Conservation (phyloP, 1,140 invertebrate genomes). For the Drosophila serrata region DNA sequence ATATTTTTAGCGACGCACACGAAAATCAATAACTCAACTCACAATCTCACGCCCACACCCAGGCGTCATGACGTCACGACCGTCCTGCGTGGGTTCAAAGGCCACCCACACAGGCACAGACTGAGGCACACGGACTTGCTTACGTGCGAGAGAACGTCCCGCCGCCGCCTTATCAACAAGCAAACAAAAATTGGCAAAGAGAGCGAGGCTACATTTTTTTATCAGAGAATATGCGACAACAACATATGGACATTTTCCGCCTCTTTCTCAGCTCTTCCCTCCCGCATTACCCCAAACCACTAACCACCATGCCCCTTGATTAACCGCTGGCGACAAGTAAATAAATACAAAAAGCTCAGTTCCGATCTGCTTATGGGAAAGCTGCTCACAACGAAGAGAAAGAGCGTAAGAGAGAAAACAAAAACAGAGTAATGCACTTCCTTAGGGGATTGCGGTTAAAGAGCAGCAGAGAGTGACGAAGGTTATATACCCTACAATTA, state of each 20-base stretch:
- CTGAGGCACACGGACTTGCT: neutral
- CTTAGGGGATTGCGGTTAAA: slow-evolving; percentile 19
- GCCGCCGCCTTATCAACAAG: slow-evolving; percentile 20
- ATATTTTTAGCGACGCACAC: slow-evolving; percentile 36
- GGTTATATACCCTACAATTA: slow-evolving; percentile 2
- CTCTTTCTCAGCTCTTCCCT: neutral
- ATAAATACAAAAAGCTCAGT: slow-evolving; percentile 12
- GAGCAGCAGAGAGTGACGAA: neutral
- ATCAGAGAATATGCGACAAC: slow-evolving; percentile 16
- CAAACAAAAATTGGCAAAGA: slow-evolving; percentile 29
- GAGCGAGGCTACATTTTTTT: slow-evolving; percentile 13
- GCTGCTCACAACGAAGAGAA: neutral
- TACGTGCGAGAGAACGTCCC: neutral
- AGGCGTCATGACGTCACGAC: slow-evolving; percentile 31
- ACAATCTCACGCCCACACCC: neutral
- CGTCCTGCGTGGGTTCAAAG: slow-evolving; percentile 23
- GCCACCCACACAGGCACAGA: slow-evolving; percentile 10
- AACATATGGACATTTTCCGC: slow-evolving; percentile 24
- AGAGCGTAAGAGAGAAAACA: neutral
- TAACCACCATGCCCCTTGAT: slow-evolving; percentile 2
- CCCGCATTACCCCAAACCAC: neutral
- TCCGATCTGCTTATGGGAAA: slow-evolving; percentile 17
- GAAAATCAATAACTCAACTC: slow-evolving; percentile 30
- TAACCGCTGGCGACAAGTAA: slow-evolving; percentile 8
- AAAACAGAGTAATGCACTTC: slow-evolving; percentile 17